A percentile compares a stretch with the other conserved stretches of the same genome.
Conservation (phyloP, 2,113 vertebrate species). For the Genyomyrus donnyi region DNA sequence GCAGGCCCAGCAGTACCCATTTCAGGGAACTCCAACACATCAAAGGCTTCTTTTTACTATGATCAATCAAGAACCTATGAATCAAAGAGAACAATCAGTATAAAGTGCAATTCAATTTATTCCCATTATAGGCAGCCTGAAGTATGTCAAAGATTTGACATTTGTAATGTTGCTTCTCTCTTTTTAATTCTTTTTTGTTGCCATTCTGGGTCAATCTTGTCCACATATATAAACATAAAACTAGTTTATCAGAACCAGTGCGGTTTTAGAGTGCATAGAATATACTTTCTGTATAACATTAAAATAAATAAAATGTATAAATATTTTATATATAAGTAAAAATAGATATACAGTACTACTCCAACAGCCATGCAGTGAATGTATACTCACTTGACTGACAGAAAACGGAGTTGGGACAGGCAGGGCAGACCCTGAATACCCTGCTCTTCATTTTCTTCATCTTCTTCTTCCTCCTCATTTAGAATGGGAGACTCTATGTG, state of each 20-base stretch:
- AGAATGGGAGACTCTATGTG: constrained; percentile 42
- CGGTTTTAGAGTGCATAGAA: neutral
- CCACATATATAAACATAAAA: neutral
- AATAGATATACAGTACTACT: neutral
- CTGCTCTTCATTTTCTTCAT: constrained; percentile 24
- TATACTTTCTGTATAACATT: neutral
- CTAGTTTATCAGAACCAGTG: neutral
- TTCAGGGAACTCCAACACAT: constrained; percentile 50
- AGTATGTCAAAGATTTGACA: neutral
- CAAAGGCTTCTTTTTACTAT: constrained; percentile 41
- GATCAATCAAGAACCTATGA: constrained; percentile 51
- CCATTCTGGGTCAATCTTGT: neutral
- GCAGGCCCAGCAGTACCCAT: constrained; percentile 43
- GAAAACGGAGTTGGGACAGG: constrained; percentile 49
- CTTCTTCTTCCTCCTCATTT: constrained; percentile 18
- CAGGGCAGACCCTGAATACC: constrained; percentile 30
- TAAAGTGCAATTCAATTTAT: neutral
- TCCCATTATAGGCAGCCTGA: constrained; percentile 14
- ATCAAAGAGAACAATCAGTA: neutral
- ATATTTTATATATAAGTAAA: neutral
- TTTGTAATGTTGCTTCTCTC: neutral
- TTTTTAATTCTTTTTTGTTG: neutral
- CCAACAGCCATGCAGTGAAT: neutral
- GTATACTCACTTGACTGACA: constrained; percentile 52
- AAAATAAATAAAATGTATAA: neutral